These are phyloP conservation scores for Acanthosepion esculentum DNA, from an alignment of 2,888 invertebrate genomes.

Conservation along the genomic window DNA sequence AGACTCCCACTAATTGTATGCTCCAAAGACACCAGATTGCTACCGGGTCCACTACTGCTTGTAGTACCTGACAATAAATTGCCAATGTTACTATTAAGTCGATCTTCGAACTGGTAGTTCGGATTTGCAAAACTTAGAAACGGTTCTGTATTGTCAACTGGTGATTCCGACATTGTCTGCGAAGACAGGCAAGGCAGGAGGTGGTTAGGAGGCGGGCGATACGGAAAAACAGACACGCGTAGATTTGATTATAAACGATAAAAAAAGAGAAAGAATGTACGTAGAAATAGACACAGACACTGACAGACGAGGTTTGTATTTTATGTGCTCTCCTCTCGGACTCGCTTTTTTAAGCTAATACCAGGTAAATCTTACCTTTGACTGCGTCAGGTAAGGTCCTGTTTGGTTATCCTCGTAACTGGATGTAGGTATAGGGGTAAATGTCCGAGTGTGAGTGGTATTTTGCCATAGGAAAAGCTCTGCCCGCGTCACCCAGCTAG, in stretches of 20 bases:
- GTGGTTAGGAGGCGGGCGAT: background rate
- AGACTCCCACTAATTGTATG: conserved; percentile 36
- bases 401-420: conserved; percentile 24
- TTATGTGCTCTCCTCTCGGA: background rate
- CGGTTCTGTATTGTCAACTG: conserved; percentile 49
- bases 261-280: background rate
- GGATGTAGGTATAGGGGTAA: conserved; percentile 34
- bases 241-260: background rate
- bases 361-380: conserved; percentile 34
- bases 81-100: conserved; percentile 60
- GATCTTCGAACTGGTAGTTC: conserved; percentile 83
- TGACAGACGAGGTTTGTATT: background rate
- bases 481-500: background rate
- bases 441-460: conserved; percentile 34
- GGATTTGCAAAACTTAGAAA: conserved; percentile 90
- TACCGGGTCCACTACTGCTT: background rate
- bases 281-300: background rate
- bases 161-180: conserved; percentile 41
- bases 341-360: conserved; percentile 34
- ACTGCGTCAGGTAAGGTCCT: conserved; percentile 24
- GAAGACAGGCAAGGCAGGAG: background rate
- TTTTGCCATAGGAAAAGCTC: conserved; percentile 43
- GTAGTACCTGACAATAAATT: conserved; percentile 41
- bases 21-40: background rate
- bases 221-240: background rate